Conservation (phyloP, 2,113 vertebrate genomes). For the Notothenia rossii region DNA sequence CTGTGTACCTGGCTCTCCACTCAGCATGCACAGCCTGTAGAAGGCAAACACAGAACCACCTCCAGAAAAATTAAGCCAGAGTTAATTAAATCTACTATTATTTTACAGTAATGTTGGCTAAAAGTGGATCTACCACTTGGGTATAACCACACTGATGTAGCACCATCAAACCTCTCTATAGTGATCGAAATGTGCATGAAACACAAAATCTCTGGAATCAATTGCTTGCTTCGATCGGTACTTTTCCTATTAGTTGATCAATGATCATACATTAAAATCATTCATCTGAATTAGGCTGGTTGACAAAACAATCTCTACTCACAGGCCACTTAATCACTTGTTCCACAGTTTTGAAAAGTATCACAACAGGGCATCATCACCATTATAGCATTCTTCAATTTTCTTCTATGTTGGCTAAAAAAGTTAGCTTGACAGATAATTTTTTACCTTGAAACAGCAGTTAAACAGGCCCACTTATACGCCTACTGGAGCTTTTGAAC, state of each 20-base stretch:
- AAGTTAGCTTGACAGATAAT: not conserved
- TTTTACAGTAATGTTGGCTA: not conserved
- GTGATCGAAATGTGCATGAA: not conserved
- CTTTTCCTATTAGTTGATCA: no score
- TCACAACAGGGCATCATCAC: not conserved
- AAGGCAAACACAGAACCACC: slow-evolving; percentile 41
- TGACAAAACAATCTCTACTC: no score
- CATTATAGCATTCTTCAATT: not conserved
- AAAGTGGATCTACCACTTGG: not conserved
- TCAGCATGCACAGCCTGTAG: slow-evolving; percentile 34
- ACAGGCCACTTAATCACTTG: no score
- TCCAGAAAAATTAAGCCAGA: slow-evolving; percentile 8
- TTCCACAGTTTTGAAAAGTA: not conserved
- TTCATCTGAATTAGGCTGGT: no score
- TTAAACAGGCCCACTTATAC: not conserved
- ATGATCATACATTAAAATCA: no score
- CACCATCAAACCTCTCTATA: not conserved
- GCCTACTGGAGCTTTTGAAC: not conserved
- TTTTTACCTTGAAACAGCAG: not conserved
- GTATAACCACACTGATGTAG: not conserved
- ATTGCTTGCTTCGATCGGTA: not conserved
- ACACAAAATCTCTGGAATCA: not conserved
- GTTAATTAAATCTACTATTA: slow-evolving; percentile 20
- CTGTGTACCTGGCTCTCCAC: slow-evolving; percentile 51
- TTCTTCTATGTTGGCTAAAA: not conserved